Base-by-base conservation (phyloP, 2,113 vertebrate genomes). In the Phalacrocorax brasilianus region DNA sequence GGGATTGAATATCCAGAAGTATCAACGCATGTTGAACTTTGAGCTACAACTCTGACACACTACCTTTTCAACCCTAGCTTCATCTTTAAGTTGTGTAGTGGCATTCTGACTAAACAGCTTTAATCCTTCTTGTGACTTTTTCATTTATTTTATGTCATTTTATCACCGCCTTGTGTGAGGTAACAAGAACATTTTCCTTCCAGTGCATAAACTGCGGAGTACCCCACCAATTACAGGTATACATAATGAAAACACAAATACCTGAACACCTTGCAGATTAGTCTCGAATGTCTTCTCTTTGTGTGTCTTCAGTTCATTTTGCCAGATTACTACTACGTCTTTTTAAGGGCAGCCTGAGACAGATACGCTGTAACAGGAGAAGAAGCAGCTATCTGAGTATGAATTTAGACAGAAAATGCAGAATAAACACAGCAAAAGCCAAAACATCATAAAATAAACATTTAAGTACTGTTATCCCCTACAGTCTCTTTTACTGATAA, bases 391-490 rank as follows among this genome's bases (percentile, higher is more conserved):
- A 63, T 26, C 17, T 75, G 70, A 94, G 80, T n/a, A 55, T 6
- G 52, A 89, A 50, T 91, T 92, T 35, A 47, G 44, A 63, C 33
- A 90, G 72, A 92, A 92, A 87, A 84, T 16, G 35, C 24, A 91
- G 80, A 89, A 81, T 81, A 84, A 84, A 74, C 65, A 86, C 8
- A 81, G 28, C 44, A 63, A 84, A 88, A 83, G 38, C 38, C 56
- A 90, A 92, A 86, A 63, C 9, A 67, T 40, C 47, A 71, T 71
- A 89, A 73, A 94, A 91, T 61, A 81, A 93, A 83, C 62, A 93
- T 58, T 70, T 82, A 90, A 95, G 63, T 87, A 77, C 44, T 30
- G 47, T 71, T 91, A 88, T 38, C 33, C 75, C 40, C 52, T 81
- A 24, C 49, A 65, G 80, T 27, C 30, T 81, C 50, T 56, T 85